These are phyloP conservation scores for Cephus sareptanus DNA, from an alignment of 2,888 invertebrate species.

Conservation along the genomic window DNA sequence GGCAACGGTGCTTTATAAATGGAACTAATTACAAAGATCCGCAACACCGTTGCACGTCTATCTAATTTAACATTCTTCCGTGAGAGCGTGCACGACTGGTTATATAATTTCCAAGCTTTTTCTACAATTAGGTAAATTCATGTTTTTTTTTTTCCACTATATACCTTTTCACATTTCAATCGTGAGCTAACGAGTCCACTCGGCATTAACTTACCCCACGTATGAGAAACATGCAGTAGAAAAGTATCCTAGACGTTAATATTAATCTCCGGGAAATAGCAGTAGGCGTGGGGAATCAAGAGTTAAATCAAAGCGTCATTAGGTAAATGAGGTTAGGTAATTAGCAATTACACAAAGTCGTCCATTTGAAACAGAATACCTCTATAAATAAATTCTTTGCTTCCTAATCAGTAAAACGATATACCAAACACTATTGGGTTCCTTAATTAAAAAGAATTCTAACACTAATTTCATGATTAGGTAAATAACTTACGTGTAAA, in stretches of 20 bases:
- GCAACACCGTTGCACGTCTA: constrained; percentile 46
- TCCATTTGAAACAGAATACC: not conserved
- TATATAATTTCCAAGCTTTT: not conserved
- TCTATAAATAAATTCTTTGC: not conserved
- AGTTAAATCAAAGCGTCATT: not conserved
- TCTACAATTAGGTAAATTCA: not conserved
- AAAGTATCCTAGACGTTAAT: not conserved
- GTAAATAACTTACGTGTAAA: not conserved
- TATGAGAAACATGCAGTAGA: not conserved
- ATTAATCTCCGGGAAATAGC: not conserved
- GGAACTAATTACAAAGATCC: constrained; percentile 59
- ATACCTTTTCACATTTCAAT: not conserved
- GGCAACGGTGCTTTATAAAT: constrained; percentile 49
- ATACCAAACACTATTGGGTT: not conserved
- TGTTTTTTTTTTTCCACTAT: not conserved
- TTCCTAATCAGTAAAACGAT: not conserved
- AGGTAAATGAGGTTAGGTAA: not conserved
- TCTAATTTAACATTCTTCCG: constrained; percentile 34
- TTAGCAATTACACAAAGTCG: not conserved
- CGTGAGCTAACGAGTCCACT: not conserved
- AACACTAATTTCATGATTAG: not conserved
- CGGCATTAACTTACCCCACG: not conserved
- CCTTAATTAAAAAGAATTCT: not conserved
- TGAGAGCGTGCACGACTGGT: not conserved
- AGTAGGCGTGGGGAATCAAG: not conserved